Conservation (phyloP, 2,888 invertebrate genomes). For the Ophion costatus region DNA sequence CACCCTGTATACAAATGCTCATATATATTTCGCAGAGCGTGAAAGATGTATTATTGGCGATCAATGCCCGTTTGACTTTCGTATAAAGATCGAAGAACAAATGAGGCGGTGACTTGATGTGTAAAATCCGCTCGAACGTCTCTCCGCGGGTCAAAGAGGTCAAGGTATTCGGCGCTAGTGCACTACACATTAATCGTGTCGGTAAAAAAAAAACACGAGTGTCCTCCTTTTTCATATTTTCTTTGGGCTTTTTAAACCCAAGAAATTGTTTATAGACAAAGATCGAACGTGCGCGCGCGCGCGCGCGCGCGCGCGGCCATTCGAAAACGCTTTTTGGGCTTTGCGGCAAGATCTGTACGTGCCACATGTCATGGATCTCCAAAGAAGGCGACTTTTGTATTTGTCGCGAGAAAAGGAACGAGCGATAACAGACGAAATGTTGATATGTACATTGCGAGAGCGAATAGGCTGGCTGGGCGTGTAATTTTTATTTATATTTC, state of each 20-base stretch:
- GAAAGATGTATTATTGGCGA: conserved; percentile 33
- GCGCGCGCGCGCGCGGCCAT: not conserved
- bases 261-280: conserved; percentile 39
- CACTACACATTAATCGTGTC: conserved; percentile 40
- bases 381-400: not conserved
- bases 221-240: conserved; percentile 8
- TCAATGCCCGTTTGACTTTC: conserved; percentile 47
- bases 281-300: conserved; percentile 5
- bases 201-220: conserved; percentile 38
- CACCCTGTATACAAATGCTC: not conserved
- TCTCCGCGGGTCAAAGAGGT: conserved; percentile 56
- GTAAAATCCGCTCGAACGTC: conserved; percentile 54
- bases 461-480: conserved; percentile 7
- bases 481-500: conserved; percentile 10
- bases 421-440: not conserved
- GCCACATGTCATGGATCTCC: conserved; percentile 8
- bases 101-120: conserved; percentile 68
- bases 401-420: not conserved
- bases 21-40: not conserved
- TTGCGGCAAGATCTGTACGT: conserved; percentile 11
- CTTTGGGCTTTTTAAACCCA: conserved; percentile 4
- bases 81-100: conserved; percentile 45
- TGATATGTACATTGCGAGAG: conserved; percentile 17
- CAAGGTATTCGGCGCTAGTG: conserved; percentile 56
- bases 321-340: not conserved